Percentiles rank a stretch among this genome's conserved stretches.
Evolutionary conservation across 2,113 vertebrate genomes (phyloP).

Genomic region (Synchiropus splendidus): DNA sequence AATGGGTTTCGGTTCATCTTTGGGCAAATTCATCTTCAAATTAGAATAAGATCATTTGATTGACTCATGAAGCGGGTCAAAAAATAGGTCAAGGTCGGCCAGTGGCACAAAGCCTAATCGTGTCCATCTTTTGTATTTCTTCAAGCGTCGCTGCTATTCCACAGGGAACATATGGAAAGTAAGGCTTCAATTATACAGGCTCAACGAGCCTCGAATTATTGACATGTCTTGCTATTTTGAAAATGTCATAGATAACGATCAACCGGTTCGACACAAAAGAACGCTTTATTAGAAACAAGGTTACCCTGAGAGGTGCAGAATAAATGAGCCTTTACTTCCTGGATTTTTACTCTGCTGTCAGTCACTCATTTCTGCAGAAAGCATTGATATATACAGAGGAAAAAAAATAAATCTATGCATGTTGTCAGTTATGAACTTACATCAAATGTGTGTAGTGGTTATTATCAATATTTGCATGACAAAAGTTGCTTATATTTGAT

Average conservation of each 20-base stretch:
- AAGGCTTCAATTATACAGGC: conserved; percentile 60
- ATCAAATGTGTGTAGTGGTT: too few relatives aligned
- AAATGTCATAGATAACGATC: conserved; percentile 61
- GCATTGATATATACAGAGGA: too few relatives aligned
- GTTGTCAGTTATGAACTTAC: too few relatives aligned
- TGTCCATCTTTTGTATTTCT: conserved; percentile 53
- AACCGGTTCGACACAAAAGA: conserved; percentile 45
- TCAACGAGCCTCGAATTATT: conserved; percentile 56
- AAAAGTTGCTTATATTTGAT: too few relatives aligned
- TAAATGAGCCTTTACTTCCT: too few relatives aligned
- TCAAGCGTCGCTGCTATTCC: conserved; percentile 55
- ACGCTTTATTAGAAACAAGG: conserved; percentile 40
- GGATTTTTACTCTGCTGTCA: too few relatives aligned
- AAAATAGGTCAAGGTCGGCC: conserved; percentile 66
- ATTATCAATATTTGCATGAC: too few relatives aligned
- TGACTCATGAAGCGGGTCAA: conserved; percentile 56
- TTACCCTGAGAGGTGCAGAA: too few relatives aligned
- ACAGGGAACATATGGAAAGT: conserved; percentile 56
- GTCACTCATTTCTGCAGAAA: too few relatives aligned
- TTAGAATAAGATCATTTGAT: conserved; percentile 45
- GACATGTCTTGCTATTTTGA: conserved; percentile 53
- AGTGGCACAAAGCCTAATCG: conserved; percentile 43
- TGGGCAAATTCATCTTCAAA: conserved; percentile 38
- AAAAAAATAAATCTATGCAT: too few relatives aligned
- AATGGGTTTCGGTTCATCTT: conserved; percentile 11